Conservation (phyloP, 2,888 invertebrate genomes). For the Frankliniella fusca region DNA sequence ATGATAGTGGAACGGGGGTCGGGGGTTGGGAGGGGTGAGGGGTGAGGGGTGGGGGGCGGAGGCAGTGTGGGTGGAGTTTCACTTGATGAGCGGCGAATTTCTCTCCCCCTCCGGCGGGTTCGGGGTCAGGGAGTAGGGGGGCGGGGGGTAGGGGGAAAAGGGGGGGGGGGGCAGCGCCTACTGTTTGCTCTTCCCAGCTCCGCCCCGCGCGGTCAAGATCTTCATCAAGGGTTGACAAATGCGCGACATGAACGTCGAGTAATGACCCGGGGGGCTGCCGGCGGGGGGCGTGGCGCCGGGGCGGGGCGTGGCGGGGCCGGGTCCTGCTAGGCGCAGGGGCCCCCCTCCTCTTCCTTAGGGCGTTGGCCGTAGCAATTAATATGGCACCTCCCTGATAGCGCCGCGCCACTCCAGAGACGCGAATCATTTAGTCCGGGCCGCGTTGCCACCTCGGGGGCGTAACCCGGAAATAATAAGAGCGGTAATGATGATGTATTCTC, state of each 20-base stretch:
- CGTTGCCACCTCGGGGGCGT: background rate
- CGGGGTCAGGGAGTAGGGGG: too few species aligned
- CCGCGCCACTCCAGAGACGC: background rate
- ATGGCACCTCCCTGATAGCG: background rate
- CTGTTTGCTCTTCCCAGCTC: too few species aligned
- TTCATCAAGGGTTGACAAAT: slow-evolving; percentile 23
- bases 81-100: slow-evolving; percentile 5
- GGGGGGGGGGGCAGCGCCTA: too few species aligned
- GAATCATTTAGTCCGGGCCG: slow-evolving; percentile 1
- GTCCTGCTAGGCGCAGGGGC: background rate
- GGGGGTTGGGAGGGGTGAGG: too few species aligned
- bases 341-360: background rate
- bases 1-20: too few species aligned
- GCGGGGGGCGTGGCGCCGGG: background rate
- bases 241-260: slow-evolving; percentile 13
- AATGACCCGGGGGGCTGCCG: background rate
- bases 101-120: background rate
- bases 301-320: background rate
- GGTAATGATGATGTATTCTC: background rate
- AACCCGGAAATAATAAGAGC: background rate
- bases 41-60: too few species aligned
- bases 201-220: background rate
- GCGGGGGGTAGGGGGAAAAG: too few species aligned
- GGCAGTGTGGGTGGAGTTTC: background rate
- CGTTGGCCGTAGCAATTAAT: background rate